phyloP scores from a whole-genome alignment of 2,888 invertebrate genomes.

The Ctena decussata region DNA sequence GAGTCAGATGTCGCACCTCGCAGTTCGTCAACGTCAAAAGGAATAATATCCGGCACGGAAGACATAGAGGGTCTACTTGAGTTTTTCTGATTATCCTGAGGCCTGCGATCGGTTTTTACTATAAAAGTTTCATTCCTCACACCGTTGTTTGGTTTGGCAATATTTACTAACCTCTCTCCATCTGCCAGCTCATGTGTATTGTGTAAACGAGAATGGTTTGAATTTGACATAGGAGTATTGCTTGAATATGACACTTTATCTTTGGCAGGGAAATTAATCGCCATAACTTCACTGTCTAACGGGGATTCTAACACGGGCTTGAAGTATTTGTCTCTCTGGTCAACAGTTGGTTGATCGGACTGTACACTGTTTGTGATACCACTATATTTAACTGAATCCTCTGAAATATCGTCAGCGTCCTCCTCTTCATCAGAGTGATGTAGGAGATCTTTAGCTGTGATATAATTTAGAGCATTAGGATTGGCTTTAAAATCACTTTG shows the following conservation, averaged over 20 bases:
- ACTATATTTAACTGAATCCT: neutral
- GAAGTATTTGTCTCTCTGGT: neutral
- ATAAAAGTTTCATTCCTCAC: neutral
- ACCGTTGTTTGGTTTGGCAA: neutral
- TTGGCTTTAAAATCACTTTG: neutral
- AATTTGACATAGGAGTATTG: neutral
- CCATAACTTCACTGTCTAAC: constrained; percentile 48
- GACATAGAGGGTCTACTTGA: neutral
- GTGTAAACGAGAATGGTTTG: neutral
- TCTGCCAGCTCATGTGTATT: neutral
- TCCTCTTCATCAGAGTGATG: constrained; percentile 58
- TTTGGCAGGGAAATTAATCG: constrained; percentile 49
- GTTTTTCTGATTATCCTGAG: neutral
- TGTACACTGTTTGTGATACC: neutral
- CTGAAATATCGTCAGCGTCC: constrained; percentile 19
- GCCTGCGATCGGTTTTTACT: neutral
- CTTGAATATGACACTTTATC: constrained; percentile 16
- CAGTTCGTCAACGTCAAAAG: neutral
- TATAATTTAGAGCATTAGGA: constrained; percentile 27
- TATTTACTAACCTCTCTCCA: neutral
- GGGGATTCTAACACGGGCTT: constrained; percentile 43
- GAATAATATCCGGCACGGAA: constrained; percentile 35
- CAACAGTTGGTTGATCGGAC: too few species aligned
- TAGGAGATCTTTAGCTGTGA: constrained; percentile 64
- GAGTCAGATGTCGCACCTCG: constrained; percentile 90